These are phyloP conservation scores for Daubentonia madagascariensis DNA, from an alignment of 2,113 vertebrate species.

Conservation along the genomic window DNA sequence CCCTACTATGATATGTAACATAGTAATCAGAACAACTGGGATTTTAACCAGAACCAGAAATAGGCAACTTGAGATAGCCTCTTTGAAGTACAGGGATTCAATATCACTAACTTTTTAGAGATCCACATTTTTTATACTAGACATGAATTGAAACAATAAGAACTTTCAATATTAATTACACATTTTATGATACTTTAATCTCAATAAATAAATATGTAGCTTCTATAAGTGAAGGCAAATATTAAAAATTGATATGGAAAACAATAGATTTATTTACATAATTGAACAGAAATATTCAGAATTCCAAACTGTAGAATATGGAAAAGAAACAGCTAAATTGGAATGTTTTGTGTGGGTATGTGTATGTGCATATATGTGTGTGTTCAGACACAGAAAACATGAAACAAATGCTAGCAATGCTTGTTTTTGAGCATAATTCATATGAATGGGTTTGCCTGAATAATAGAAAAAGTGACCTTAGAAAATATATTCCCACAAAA, in stretches of 20 bases:
- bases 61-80: neutral
- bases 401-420: neutral
- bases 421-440: neutral
- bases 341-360: neutral
- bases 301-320: neutral
- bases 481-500: neutral
- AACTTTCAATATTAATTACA: neutral
- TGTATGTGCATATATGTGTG: neutral
- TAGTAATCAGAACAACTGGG: neutral
- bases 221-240: neutral
- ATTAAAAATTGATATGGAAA: neutral
- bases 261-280: neutral
- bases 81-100: neutral
- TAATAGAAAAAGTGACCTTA: neutral
- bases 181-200: neutral
- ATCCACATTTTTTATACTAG: neutral
- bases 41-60: neutral
- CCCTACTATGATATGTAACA: neutral
- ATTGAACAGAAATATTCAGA: neutral
- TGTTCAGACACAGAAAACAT: neutral
- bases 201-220: neutral
- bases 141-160: neutral
- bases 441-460: neutral
- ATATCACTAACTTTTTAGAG: neutral
- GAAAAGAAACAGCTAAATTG: neutral